These are phyloP conservation scores for Manacus vitellinus DNA, from an alignment of 2,113 vertebrate species.

Conservation along the genomic window DNA sequence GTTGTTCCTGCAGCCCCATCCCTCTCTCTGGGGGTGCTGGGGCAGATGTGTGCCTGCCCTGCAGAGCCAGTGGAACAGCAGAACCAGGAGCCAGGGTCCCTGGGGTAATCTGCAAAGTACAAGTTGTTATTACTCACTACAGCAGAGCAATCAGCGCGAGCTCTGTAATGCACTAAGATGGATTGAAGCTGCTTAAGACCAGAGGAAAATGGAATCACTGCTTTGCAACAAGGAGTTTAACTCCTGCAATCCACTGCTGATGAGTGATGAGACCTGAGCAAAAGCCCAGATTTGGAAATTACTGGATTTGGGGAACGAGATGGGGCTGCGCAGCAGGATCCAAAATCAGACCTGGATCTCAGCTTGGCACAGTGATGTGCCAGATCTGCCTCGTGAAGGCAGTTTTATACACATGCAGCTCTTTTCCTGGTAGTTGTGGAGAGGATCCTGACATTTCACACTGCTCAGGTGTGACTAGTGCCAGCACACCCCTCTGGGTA, in stretches of 20 bases:
- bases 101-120: constrained; percentile 62
- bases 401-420: rapidly evolving
- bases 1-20: rapidly evolving
- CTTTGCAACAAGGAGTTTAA: constrained; percentile 6
- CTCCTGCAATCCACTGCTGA: background rate
- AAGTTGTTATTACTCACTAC: constrained; percentile 54
- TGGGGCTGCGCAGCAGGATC: background rate
- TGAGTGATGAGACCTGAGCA: background rate
- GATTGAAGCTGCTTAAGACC: constrained; percentile 53
- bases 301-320: background rate
- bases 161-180: constrained; percentile 40
- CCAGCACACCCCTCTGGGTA: rapidly evolving
- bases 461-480: background rate
- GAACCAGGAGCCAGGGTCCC: background rate
- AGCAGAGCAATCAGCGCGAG: constrained; percentile 25
- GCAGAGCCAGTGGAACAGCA: rapidly evolving
- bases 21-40: background rate
- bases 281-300: background rate
- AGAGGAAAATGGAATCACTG: constrained; percentile 8
- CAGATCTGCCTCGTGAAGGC: background rate
- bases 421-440: rapidly evolving
- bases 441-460: background rate
- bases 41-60: background rate
- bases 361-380: rapidly evolving
- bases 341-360: background rate